These are phyloP conservation scores for Cosmorhoe ocellata DNA, from an alignment of 2,888 invertebrate genomes.

Conservation along the genomic window DNA sequence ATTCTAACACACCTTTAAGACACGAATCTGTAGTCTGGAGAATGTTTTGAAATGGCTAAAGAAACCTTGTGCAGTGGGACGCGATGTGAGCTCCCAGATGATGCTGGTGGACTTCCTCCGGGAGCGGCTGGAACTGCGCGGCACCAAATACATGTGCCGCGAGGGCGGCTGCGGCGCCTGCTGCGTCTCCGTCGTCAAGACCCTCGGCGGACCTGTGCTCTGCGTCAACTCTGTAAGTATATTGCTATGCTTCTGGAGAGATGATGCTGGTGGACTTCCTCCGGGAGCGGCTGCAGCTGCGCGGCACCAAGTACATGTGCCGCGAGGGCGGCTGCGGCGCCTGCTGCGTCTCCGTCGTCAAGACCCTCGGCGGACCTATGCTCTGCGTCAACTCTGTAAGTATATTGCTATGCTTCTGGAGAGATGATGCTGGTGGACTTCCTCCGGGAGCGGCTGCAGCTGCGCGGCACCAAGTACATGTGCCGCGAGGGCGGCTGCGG, in stretches of 20 bases:
- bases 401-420: too few species aligned
- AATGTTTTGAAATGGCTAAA: too few species aligned
- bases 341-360: conserved; percentile 77
- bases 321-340: conserved; percentile 87
- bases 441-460: conserved; percentile 75
- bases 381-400: conserved; percentile 85
- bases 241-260: too few species aligned
- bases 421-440: conserved; percentile 76
- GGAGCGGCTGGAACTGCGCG: conserved; percentile 76
- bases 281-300: conserved; percentile 76
- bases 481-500: conserved; percentile 88
- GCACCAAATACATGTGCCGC: conserved; percentile 86
- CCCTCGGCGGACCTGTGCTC: conserved; percentile 50
- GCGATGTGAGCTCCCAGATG: conserved; percentile 33
- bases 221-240: conserved; percentile 86
- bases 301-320: conserved; percentile 87
- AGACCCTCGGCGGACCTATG: conserved; percentile 47
- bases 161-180: conserved; percentile 88
- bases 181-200: conserved; percentile 66
- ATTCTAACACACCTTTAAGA: too few species aligned
- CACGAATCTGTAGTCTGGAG: too few species aligned
- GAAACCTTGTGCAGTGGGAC: conserved; percentile 31
- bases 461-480: conserved; percentile 86
- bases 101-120: conserved; percentile 83
- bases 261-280: conserved; percentile 80